Conservation (phyloP, 2,888 invertebrate genomes). For the Mimas tiliae region DNA sequence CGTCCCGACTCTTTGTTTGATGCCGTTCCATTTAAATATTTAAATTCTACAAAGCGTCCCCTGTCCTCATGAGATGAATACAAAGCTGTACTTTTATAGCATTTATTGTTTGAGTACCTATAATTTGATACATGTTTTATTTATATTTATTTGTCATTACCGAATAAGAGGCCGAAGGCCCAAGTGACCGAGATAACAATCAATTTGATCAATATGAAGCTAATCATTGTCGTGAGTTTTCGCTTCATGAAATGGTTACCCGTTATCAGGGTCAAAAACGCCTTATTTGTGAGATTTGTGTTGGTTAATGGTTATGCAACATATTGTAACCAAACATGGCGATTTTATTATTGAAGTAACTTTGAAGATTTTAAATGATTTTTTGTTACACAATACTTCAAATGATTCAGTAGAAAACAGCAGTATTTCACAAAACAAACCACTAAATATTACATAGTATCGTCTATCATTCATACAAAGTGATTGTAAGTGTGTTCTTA, state of each 20-base stretch:
- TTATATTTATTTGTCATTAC: conserved; percentile 28
- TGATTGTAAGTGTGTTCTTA: not conserved
- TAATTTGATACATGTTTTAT: conserved; percentile 42
- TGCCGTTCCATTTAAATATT: conserved; percentile 69
- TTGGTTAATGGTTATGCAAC: not conserved
- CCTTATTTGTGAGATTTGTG: not conserved
- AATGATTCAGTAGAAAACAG: not conserved
- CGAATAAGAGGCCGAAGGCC: not conserved
- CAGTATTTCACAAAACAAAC: not conserved
- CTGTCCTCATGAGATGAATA: conserved; percentile 72
- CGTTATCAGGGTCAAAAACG: too few relatives aligned
- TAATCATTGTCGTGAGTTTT: not conserved
- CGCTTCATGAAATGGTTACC: too few relatives aligned
- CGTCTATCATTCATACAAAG: not conserved
- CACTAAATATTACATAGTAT: not conserved
- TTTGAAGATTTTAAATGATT: not conserved
- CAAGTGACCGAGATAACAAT: conserved; percentile 1
- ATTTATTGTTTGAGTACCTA: conserved; percentile 46
- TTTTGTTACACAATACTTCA: not conserved
- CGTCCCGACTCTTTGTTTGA: conserved; percentile 65
- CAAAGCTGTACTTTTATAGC: conserved; percentile 57
- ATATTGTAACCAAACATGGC: not conserved
- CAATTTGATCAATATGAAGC: not conserved
- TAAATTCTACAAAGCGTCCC: conserved; percentile 70
- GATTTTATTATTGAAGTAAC: too few relatives aligned